Conservation (phyloP, 2,113 vertebrate species). For the Vicugna pacos region DNA sequence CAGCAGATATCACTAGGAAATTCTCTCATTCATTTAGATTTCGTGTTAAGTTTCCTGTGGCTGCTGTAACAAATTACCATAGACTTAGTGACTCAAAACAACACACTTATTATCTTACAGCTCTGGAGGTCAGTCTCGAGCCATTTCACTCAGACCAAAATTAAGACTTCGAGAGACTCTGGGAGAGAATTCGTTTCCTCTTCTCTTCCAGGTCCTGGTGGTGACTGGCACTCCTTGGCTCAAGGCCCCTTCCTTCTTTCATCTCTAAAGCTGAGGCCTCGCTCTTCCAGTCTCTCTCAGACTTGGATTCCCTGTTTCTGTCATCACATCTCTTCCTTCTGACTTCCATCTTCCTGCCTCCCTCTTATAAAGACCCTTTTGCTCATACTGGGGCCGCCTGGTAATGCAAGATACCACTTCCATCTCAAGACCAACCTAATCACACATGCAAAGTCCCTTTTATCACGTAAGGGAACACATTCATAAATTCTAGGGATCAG, state of each 20-base stretch:
- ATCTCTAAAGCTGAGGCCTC: neutral
- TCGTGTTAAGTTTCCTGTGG: neutral
- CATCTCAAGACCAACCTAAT: neutral
- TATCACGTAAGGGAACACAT: neutral
- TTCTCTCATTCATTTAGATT: neutral
- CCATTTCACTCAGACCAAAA: neutral
- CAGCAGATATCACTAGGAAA: neutral
- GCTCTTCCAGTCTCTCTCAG: neutral
- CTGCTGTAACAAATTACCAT: neutral
- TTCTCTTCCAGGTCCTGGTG: neutral
- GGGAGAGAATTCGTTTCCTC: neutral
- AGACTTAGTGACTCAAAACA: neutral
- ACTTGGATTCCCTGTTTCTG: neutral
- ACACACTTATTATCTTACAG: neutral
- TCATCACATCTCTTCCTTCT: neutral
- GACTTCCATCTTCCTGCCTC: neutral
- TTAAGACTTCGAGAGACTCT: fast-evolving
- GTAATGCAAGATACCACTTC: neutral
- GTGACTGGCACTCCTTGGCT: neutral
- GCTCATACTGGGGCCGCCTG: neutral
- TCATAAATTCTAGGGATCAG: neutral
- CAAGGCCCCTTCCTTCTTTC: neutral
- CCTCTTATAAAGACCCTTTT: neutral
- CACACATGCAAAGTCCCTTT: neutral
- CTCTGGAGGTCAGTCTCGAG: neutral